Conservation (phyloP, 1,140 invertebrate species). For the Drosophila takahashii region DNA sequence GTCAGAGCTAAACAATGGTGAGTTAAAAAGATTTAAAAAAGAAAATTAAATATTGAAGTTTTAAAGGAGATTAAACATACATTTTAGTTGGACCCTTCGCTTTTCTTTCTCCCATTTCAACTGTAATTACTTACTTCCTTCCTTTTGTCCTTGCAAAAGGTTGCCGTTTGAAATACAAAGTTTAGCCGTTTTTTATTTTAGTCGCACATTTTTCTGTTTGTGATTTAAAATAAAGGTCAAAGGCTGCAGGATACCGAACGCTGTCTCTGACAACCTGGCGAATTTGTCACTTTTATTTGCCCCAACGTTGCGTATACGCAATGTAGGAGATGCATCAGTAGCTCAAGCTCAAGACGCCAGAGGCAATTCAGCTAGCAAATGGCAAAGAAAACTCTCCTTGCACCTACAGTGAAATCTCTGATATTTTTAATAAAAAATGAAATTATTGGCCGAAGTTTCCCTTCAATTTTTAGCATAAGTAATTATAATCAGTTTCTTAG, state of each 20-base stretch:
- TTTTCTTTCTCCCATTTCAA: not conserved
- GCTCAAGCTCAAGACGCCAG: slow-evolving; percentile 6
- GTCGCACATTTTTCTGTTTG: not conserved
- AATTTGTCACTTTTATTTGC: slow-evolving; percentile 39
- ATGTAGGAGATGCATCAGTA: slow-evolving; percentile 19
- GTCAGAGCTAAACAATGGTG: slow-evolving; percentile 4
- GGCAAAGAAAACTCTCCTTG: slow-evolving; percentile 14
- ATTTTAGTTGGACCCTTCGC: not conserved
- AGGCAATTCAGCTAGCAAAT: slow-evolving; percentile 18
- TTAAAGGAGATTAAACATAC: no score
- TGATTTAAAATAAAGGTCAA: slow-evolving; percentile 30
- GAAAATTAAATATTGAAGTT: not conserved
- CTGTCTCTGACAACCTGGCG: slow-evolving; percentile 14
- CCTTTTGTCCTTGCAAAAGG: not conserved
- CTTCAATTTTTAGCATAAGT: no score
- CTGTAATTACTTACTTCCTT: not conserved
- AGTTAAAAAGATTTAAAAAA: not conserved
- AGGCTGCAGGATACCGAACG: not conserved
- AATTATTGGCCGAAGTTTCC: no score
- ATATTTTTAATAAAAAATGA: no score
- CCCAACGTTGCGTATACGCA: slow-evolving; percentile 42
- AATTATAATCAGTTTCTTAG: no score
- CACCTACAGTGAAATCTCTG: not conserved
- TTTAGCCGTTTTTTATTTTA: slow-evolving; percentile 1
- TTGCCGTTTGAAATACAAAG: not conserved